These are phyloP conservation scores for Zosterops borbonicus DNA, from an alignment of 2,113 vertebrate species.

Conservation along the genomic window DNA sequence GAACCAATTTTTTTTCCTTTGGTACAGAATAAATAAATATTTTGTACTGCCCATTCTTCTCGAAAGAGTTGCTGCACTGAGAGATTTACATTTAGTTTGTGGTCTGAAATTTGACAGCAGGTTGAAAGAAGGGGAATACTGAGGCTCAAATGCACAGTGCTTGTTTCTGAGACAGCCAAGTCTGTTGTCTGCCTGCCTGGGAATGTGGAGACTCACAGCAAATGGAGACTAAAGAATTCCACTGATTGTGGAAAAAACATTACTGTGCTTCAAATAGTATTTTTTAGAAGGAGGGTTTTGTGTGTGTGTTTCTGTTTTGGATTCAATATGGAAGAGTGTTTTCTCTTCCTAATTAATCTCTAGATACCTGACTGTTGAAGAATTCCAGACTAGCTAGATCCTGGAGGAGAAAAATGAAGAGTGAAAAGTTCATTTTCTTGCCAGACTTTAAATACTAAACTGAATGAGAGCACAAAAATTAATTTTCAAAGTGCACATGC, in stretches of 20 bases:
- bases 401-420: not conserved
- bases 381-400: not conserved
- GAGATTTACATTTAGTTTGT: not conserved
- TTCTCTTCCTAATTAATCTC: conserved; percentile 28
- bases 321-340: not conserved
- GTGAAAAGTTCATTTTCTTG: not conserved
- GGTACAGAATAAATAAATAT: rapidly evolving
- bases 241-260: not conserved
- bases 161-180: not conserved
- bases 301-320: not conserved
- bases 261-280: not conserved
- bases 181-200: not conserved
- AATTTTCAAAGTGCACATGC: not conserved
- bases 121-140: not conserved
- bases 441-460: not conserved
- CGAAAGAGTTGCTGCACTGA: not conserved
- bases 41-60: not conserved
- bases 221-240: not conserved
- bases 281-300: not conserved
- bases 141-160: not conserved
- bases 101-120: not conserved
- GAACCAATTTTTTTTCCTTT: not conserved
- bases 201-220: not conserved
- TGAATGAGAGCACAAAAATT: not conserved
- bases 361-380: not conserved